These are phyloP conservation scores for Turritopsis rubra DNA, from an alignment of 30 jellyfish, hydroid and myxozoan genomes.

Conservation along the genomic window DNA sequence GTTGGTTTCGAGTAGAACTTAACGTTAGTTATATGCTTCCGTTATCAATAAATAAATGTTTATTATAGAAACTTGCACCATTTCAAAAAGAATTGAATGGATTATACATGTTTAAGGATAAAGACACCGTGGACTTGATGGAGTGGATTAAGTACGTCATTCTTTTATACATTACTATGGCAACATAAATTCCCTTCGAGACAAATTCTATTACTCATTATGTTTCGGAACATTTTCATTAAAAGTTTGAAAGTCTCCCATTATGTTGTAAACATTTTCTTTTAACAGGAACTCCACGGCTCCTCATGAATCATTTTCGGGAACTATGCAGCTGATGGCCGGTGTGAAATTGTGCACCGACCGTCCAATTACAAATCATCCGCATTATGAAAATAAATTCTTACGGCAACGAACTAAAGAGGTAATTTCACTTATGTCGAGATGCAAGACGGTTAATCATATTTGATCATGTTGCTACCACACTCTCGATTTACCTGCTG, in stretches of 20 bases:
- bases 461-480: neutral
- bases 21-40: neutral
- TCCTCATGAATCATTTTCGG: constrained; percentile 66
- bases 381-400: constrained; percentile 87
- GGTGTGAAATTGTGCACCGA: constrained; percentile 89
- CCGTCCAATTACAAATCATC: constrained; percentile 95
- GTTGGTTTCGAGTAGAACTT: no score
- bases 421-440: constrained; percentile 28
- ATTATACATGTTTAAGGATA: constrained; percentile 68
- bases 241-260: neutral
- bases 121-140: constrained; percentile 90
- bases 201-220: no score
- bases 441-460: neutral
- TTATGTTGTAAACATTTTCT: neutral
- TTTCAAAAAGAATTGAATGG: constrained; percentile 56
- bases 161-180: neutral
- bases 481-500: neutral
- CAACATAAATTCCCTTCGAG: neutral
- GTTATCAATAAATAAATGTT: neutral
- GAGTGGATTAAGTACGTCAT: constrained; percentile 58
- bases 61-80: constrained; percentile 43
- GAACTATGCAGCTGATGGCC: constrained; percentile 88
- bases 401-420: constrained; percentile 74
- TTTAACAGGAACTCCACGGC: constrained; percentile 50
- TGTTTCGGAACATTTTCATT: neutral